Conservation (phyloP, 37 sponge, comb jelly and placozoan species). For the Tethya wilhelma region DNA sequence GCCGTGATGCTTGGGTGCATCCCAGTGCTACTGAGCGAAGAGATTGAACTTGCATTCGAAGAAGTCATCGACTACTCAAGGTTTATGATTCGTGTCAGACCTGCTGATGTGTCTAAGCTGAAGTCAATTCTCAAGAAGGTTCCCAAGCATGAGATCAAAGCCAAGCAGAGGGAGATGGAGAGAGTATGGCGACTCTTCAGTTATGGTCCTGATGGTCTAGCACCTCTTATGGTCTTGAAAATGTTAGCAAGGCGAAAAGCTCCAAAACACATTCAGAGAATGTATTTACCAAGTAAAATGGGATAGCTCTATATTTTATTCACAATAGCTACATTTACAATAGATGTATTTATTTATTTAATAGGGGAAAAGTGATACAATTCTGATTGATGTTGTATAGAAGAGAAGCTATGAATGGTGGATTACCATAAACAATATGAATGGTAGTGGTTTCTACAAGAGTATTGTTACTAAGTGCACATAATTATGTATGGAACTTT, state of each 20-base stretch:
- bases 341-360: no score
- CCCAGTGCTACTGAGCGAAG: constrained; percentile 54
- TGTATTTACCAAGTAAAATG: no score
- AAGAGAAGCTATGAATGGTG: no score
- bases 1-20: constrained; percentile 51
- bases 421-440: no score
- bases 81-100: constrained; percentile 41
- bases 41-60: constrained; percentile 56
- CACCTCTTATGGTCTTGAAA: constrained; percentile 26
- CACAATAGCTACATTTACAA: no score
- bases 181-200: constrained; percentile 34
- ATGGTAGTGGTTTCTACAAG: no score
- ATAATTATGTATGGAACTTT: no score
- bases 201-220: constrained; percentile 31
- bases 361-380: no score
- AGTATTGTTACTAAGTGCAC: no score
- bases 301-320: no score
- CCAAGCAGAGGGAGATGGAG: constrained; percentile 52
- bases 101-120: constrained; percentile 7
- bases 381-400: no score
- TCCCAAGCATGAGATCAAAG: background rate
- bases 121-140: constrained; percentile 26
- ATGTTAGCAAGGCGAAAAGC: constrained; percentile 29
- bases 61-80: constrained; percentile 41
- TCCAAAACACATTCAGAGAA: constrained; percentile 10